Percentiles rank a stretch among this genome's conserved stretches.
Conservation (phyloP, 2,113 vertebrate species). For the Campylorhamphus procurvoides region DNA sequence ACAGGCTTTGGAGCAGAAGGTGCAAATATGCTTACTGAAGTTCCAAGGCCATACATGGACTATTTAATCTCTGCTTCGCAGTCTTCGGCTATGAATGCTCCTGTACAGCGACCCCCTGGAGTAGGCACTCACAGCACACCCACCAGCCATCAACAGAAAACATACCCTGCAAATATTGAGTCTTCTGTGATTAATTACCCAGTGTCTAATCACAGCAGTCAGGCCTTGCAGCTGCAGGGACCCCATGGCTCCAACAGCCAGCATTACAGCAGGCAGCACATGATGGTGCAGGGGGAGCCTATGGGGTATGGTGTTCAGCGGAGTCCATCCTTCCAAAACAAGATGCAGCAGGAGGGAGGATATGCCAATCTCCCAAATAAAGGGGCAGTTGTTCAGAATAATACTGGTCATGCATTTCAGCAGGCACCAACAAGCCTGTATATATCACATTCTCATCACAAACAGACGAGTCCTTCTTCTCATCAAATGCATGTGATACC, state of each 20-base stretch:
- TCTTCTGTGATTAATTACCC: slow-evolving; percentile 85
- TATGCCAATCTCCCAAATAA: slow-evolving; percentile 86
- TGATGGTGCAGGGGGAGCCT: slow-evolving; percentile 82
- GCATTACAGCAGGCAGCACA: slow-evolving; percentile 85
- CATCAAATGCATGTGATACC: slow-evolving; percentile 89
- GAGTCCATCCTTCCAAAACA: slow-evolving; percentile 94
- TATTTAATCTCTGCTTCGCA: slow-evolving; percentile 85
- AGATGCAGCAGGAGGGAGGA: slow-evolving; percentile 83
- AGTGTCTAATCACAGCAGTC: slow-evolving; percentile 73
- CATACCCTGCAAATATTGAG: slow-evolving; percentile 83
- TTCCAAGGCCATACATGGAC: slow-evolving; percentile 87
- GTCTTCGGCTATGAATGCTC: slow-evolving; percentile 79
- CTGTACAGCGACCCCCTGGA: slow-evolving; percentile 81
- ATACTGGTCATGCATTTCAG: slow-evolving; percentile 78
- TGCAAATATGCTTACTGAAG: slow-evolving; percentile 77
- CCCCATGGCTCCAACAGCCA: slow-evolving; percentile 77
- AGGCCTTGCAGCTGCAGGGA: slow-evolving; percentile 81
- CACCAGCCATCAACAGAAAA: slow-evolving; percentile 78
- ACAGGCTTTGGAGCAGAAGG: slow-evolving; percentile 82
- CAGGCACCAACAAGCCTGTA: slow-evolving; percentile 79
- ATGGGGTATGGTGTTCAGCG: slow-evolving; percentile 89
- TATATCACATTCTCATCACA: slow-evolving; percentile 85
- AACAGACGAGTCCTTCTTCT: slow-evolving; percentile 86
- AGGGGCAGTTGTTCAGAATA: slow-evolving; percentile 80
- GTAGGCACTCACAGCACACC: slow-evolving; percentile 78